phyloP scores from a whole-genome alignment of 2,888 invertebrate species.

The Abscondita cerata region DNA sequence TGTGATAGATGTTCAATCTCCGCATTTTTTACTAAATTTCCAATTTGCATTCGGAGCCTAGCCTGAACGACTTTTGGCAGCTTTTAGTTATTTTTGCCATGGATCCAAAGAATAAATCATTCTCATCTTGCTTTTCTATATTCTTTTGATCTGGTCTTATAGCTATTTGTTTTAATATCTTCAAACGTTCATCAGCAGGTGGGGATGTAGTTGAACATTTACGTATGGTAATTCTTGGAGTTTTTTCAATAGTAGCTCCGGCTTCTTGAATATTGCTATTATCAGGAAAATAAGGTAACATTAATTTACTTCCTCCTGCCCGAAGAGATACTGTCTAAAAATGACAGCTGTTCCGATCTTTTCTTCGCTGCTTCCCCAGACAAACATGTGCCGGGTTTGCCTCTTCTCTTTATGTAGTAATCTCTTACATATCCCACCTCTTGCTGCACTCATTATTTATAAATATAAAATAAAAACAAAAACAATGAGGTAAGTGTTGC shows the following conservation, averaged over 20 bases:
- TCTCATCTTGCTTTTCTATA: slow-evolving; percentile 5
- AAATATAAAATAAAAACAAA: slow-evolving; percentile 4
- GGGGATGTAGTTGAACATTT: neutral
- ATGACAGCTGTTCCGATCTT: slow-evolving; percentile 5
- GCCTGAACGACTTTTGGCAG: too few species aligned
- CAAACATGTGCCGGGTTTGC: too few species aligned
- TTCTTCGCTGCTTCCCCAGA: slow-evolving; percentile 8
- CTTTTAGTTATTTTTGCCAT: slow-evolving; percentile 50
- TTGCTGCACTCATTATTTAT: neutral
- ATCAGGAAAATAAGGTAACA: neutral
- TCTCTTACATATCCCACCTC: slow-evolving; percentile 3
- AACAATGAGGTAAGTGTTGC: neutral
- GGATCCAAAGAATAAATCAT: slow-evolving; percentile 44
- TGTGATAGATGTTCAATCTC: neutral
- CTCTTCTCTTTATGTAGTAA: neutral
- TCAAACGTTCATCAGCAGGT: slow-evolving; percentile 5
- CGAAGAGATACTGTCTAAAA: neutral
- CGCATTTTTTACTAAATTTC: neutral
- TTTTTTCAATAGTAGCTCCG: neutral
- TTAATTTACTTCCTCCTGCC: neutral
- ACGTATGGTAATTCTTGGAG: too few species aligned
- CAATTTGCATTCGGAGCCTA: slow-evolving; percentile 34
- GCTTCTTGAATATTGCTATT: slow-evolving; percentile 1
- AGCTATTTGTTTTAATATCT: slow-evolving; percentile 8
- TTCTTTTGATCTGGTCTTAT: neutral